Evolutionary conservation across 2,113 vertebrate genomes (phyloP).

Genomic region (Dicaeum eximium): DNA sequence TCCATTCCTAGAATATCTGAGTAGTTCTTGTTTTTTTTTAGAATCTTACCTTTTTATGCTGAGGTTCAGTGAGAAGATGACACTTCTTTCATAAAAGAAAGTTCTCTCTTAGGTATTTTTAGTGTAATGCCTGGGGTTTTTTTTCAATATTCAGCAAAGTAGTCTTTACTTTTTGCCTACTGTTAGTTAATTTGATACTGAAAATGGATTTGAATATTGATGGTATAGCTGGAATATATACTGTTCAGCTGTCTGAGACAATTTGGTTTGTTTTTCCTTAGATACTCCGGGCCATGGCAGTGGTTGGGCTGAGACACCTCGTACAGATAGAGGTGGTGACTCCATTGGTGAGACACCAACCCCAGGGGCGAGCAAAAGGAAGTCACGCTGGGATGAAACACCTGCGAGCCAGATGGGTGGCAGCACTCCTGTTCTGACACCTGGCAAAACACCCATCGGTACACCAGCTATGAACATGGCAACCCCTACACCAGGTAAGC

Average conservation of each 20-base stretch:
- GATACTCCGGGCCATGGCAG: conserved; percentile 97
- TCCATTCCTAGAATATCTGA: background rate
- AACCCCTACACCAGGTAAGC: conserved; percentile 91
- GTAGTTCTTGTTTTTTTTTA: background rate
- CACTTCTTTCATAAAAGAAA: background rate
- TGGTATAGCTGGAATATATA: background rate
- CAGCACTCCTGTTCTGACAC: conserved; percentile 93
- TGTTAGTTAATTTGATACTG: background rate
- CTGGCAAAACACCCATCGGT: conserved; percentile 95
- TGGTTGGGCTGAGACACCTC: conserved; percentile 96
- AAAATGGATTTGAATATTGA: background rate
- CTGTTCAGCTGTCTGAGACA: background rate
- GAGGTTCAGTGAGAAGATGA: background rate
- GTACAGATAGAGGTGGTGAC: conserved; percentile 94
- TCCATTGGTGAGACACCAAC: conserved; percentile 97
- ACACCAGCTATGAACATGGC: conserved; percentile 99
- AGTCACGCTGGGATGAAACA: conserved; percentile 97
- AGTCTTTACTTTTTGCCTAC: background rate
- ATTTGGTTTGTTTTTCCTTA: conserved; percentile 1
- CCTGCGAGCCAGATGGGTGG: conserved; percentile 98
- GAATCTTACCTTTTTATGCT: background rate
- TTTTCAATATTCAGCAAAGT: background rate
- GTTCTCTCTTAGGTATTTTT: background rate
- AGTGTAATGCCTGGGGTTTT: background rate
- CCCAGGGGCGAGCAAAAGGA: conserved; percentile 95